These are phyloP conservation scores for Galbula dea DNA, from an alignment of 2,113 vertebrate species.

Conservation along the genomic window DNA sequence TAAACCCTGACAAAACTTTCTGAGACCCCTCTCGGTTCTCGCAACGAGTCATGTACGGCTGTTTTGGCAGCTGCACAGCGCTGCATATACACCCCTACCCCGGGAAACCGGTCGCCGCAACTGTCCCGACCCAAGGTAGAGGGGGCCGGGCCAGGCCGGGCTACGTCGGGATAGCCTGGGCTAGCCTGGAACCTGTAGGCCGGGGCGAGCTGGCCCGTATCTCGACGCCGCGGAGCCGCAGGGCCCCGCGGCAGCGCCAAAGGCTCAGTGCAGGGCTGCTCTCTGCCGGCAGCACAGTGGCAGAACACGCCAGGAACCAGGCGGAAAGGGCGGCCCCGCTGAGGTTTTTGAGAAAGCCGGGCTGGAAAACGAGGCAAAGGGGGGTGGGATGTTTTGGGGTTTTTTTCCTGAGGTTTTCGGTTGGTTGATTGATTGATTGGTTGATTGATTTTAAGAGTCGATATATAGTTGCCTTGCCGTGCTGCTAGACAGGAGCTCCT, in stretches of 20 bases:
- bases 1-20: background rate
- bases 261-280: background rate
- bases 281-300: background rate
- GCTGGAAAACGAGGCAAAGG: no score
- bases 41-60: background rate
- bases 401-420: no score
- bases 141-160: background rate
- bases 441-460: background rate
- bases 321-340: rapidly evolving
- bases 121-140: no score
- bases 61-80: no score
- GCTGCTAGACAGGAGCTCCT: background rate
- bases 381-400: background rate
- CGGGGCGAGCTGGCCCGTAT: no score
- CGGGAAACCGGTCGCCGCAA: no score
- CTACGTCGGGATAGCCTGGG: no score
- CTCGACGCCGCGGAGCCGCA: no score
- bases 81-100: rapidly evolving
- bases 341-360: background rate
- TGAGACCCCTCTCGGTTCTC: no score
- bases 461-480: background rate
- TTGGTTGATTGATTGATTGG: no score
- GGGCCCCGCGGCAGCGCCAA: background rate
- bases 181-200: no score
- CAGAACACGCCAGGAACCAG: background rate